Evolutionary conservation across 2,888 invertebrate species (phyloP), one percentile per base, ranked within the genome.

Genomic region (Drosophila helvetica): DNA sequence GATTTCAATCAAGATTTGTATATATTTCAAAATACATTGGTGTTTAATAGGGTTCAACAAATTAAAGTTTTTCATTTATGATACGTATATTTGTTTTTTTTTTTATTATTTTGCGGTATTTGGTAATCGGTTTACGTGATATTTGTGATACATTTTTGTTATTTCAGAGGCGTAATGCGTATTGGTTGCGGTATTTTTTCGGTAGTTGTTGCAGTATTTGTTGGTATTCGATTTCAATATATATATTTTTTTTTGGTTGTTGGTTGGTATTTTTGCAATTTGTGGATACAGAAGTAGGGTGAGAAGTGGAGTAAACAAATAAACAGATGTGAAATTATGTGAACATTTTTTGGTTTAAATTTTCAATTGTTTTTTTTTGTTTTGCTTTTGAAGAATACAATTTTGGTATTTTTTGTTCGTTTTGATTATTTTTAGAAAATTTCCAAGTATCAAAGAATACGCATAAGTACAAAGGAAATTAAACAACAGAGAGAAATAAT

Each of bases 251-350:
- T 54, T 65, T 66, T 61, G 51, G 43, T 56, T 25, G 33, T 69
- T 52, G 25, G 53, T 75, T 46, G 50, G 53, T 78, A 59, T 61
- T 64, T 80, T 89, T 89, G 89, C 87, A 86, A 79, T 88, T 90
- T 74, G 86, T 84, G 89, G 80, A 79, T 89, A 89, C 88, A 83
- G 89, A 80, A 86, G 87, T 73, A 86, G 89, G 89, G 90, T 89
- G 88, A 86, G 90, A 90, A 90, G 90, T 91, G 91, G 88, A 90
- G 90, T 90, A 91, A 91, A 91, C 91, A 91, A 90, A 90, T 86
- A 90, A 90, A 90, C 90, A 89, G 86, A 89, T 90, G 90, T 91
- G 90, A 91, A 91, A 91, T 90, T 90, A 27, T 27, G 91, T 90
- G 90, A 90, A 91, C 90, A 91, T 84, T 90, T 85, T 85, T 90